phyloP scores from a whole-genome alignment of 2,888 invertebrate genomes.

The Pseudococcus viburni region DNA sequence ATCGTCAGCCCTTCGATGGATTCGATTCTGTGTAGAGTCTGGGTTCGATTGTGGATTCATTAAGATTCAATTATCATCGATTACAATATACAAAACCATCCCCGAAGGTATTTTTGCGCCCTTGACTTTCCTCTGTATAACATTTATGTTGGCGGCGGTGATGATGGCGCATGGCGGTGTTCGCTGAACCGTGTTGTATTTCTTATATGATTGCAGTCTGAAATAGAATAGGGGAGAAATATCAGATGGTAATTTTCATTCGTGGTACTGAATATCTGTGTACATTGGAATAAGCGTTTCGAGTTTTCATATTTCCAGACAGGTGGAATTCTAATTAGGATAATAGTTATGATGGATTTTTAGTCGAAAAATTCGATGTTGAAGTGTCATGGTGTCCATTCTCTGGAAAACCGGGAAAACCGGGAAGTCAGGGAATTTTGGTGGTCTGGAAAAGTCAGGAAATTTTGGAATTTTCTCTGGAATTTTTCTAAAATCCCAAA shows the following conservation, averaged over 20 bases:
- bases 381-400: too few species aligned
- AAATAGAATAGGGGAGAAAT: background rate
- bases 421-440: too few species aligned
- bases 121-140: constrained; percentile 2
- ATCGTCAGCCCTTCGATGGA: constrained; percentile 3
- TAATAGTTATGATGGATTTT: too few species aligned
- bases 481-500: too few species aligned
- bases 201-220: background rate
- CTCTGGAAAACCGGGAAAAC: too few species aligned
- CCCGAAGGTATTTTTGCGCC: constrained; percentile 34
- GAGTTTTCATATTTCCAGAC: too few species aligned
- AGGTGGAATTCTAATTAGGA: too few species aligned
- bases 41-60: background rate
- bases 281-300: background rate
- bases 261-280: background rate
- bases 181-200: constrained; percentile 29
- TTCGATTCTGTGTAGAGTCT: background rate
- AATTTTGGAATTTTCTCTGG: too few species aligned
- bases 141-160: background rate
- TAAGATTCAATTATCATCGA: constrained; percentile 30
- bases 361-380: too few species aligned
- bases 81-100: background rate
- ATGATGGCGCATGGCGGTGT: background rate
- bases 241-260: constrained; percentile 7
- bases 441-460: too few species aligned